These are phyloP conservation scores for Venturia canescens DNA, from an alignment of 1,140 invertebrate species.

Conservation along the genomic window DNA sequence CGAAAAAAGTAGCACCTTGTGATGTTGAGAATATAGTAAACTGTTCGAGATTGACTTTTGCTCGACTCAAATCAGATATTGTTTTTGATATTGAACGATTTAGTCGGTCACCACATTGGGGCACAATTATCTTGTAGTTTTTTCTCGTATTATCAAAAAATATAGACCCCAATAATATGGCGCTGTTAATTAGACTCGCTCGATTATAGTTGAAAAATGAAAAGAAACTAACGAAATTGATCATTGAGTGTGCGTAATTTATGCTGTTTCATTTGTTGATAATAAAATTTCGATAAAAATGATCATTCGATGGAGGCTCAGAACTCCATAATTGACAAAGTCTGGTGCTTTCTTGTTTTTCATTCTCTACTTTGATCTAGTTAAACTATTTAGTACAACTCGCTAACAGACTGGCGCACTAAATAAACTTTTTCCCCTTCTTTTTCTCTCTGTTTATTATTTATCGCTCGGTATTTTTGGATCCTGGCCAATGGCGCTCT, in stretches of 20 bases:
- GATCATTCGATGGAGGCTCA: neutral
- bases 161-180: neutral
- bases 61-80: neutral
- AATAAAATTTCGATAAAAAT: neutral
- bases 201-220: neutral
- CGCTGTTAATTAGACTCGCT: constrained; percentile 1
- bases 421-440: neutral
- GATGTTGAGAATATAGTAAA: constrained; percentile 56
- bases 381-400: constrained; percentile 35
- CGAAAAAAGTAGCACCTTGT: constrained; percentile 61
- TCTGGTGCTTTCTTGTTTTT: constrained; percentile 3
- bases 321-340: neutral
- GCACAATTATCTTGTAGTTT: constrained; percentile 23
- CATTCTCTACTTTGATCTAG: constrained; percentile 12
- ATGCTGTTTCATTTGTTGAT: neutral
- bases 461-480: neutral
- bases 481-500: neutral
- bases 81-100: constrained; percentile 2
- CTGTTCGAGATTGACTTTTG: constrained; percentile 47
- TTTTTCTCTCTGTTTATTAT: neutral
- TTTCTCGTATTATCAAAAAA: constrained; percentile 29
- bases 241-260: neutral
- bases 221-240: neutral
- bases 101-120: neutral
- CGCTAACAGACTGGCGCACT: constrained; percentile 38